These are phyloP conservation scores for Cyprinella venusta DNA, from an alignment of 2,797 vertebrate species.

Conservation along the genomic window DNA sequence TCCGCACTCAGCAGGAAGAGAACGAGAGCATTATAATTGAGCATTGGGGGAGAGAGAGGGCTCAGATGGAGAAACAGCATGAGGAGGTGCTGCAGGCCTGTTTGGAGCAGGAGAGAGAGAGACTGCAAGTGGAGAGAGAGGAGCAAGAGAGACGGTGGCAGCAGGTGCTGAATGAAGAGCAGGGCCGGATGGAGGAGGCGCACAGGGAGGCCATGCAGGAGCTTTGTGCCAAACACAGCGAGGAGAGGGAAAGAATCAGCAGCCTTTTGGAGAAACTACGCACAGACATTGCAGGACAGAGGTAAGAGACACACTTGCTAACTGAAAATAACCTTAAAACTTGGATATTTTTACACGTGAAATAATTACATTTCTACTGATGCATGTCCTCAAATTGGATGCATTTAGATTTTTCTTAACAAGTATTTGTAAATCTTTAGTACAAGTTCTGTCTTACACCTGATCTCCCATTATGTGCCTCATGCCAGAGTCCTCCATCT, in stretches of 20 bases:
- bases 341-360: not conserved
- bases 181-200: conserved; percentile 62
- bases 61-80: conserved; percentile 71
- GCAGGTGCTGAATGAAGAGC: conserved; percentile 65
- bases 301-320: conserved; percentile 77
- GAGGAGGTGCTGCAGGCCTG: conserved; percentile 68
- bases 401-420: not conserved
- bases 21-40: conserved; percentile 61
- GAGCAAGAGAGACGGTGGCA: conserved; percentile 69
- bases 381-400: not conserved
- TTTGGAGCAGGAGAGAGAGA: conserved; percentile 74
- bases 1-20: conserved; percentile 66
- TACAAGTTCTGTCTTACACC: not conserved
- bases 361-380: too few species aligned
- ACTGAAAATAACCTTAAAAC: not conserved
- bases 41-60: conserved; percentile 72
- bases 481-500: not conserved
- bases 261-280: conserved; percentile 76
- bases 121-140: conserved; percentile 71
- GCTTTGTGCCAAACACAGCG: conserved; percentile 70
- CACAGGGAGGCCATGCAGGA: conserved; percentile 71
- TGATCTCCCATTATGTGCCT: not conserved
- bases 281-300: conserved; percentile 82
- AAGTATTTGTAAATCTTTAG: not conserved
- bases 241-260: conserved; percentile 74